Conservation (phyloP, 53 echinoderm and acorn worm species). For the Stichopus horrens region DNA sequence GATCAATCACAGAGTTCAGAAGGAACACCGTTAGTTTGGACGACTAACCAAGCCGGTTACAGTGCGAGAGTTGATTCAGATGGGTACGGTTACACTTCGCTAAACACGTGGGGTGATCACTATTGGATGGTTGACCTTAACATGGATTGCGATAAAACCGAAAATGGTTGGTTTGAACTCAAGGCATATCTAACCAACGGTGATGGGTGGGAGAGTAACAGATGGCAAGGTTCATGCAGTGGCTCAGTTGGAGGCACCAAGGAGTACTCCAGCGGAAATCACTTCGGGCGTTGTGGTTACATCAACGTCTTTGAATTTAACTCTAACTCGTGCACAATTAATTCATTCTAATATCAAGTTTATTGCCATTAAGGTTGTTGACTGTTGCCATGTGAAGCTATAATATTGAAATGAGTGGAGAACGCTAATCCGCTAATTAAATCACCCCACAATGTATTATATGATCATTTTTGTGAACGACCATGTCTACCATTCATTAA, state of each 20-base stretch:
- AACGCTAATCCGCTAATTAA: no score
- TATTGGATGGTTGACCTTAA: constrained; percentile 85
- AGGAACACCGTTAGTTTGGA: constrained; percentile 78
- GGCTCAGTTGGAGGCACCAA: constrained; percentile 67
- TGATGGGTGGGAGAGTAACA: constrained; percentile 75
- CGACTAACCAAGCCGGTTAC: constrained; percentile 58
- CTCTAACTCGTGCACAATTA: constrained; percentile 61
- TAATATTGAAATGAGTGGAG: no score
- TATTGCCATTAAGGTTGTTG: no score
- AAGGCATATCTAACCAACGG: constrained; percentile 61
- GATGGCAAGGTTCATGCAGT: constrained; percentile 51
- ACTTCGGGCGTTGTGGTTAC: constrained; percentile 76
- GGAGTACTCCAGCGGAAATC: constrained; percentile 64
- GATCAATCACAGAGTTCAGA: constrained; percentile 50
- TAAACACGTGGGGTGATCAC: constrained; percentile 79
- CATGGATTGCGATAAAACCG: constrained; percentile 72
- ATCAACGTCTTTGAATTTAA: constrained; percentile 71
- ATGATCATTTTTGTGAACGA: no score
- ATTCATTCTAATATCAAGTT: constrained; percentile 29
- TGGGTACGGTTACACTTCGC: constrained; percentile 69
- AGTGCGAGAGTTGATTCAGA: constrained; percentile 51
- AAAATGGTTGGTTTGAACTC: constrained; percentile 79
- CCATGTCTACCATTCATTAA: no score
- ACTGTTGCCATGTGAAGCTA: no score
- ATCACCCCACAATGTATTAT: no score